These are phyloP conservation scores for Carollia perspicillata DNA, from an alignment of 2,113 vertebrate species.

Conservation along the genomic window DNA sequence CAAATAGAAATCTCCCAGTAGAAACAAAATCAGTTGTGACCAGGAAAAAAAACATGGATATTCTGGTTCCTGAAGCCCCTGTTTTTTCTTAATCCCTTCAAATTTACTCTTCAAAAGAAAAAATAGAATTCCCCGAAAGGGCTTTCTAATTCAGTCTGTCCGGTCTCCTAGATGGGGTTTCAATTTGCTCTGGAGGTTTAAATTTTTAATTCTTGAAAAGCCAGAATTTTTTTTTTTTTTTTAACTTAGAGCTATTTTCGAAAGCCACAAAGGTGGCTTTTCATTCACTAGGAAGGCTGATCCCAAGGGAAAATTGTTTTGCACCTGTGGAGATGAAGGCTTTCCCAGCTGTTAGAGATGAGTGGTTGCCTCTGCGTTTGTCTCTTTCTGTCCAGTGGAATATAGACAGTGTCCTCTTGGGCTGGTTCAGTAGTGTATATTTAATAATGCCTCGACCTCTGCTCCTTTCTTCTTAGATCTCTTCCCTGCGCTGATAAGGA, in stretches of 20 bases:
- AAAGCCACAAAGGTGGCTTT: not conserved
- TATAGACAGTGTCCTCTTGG: not conserved
- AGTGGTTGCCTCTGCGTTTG: not conserved
- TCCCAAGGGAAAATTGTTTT: not conserved
- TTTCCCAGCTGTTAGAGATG: not conserved
- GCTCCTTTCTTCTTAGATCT: not conserved
- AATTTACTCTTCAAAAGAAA: not conserved
- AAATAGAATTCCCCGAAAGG: not conserved
- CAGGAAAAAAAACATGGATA: not conserved
- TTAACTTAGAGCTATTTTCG: not conserved
- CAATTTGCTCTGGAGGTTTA: not conserved
- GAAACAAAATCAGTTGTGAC: not conserved
- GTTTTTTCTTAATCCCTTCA: not conserved
- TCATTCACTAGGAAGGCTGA: not conserved
- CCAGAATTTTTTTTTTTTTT: not conserved
- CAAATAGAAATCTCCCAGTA: not conserved
- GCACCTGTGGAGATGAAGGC: not conserved
- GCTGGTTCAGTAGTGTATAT: not conserved
- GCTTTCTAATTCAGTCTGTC: not conserved
- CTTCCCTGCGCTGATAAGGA: not conserved
- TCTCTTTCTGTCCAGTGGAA: not conserved
- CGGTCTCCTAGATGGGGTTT: not conserved
- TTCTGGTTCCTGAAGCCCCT: not conserved
- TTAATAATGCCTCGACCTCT: not conserved
- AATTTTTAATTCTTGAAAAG: conserved; percentile 5